Conservation (phyloP, 2,113 vertebrate species). For the Rhombomys opimus region DNA sequence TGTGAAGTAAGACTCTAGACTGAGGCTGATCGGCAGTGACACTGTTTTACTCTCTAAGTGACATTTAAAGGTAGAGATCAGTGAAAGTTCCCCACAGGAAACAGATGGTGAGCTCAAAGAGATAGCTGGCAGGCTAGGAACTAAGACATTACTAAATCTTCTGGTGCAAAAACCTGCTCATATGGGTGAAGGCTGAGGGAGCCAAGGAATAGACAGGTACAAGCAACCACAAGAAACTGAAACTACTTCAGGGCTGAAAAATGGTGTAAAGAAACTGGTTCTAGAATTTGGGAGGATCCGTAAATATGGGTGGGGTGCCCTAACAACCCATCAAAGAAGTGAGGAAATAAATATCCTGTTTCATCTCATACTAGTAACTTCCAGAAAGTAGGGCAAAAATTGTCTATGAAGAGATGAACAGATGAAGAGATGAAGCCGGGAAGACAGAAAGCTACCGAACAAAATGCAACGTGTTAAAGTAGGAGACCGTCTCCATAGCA, state of each 20-base stretch:
- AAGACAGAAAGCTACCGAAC: neutral
- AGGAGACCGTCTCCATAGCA: neutral
- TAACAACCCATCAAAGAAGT: neutral
- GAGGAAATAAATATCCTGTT: neutral
- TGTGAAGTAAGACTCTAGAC: neutral
- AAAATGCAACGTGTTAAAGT: neutral
- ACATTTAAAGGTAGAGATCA: neutral
- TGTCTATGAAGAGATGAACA: neutral
- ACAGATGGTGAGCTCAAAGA: neutral
- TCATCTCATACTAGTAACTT: neutral
- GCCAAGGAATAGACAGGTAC: neutral
- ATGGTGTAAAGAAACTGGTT: neutral
- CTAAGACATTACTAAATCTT: neutral
- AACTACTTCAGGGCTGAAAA: neutral
- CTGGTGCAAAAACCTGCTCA: neutral
- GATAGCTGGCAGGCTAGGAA: neutral
- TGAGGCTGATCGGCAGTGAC: neutral
- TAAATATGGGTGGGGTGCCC: neutral
- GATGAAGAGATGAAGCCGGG: neutral
- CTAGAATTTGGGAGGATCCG: neutral
- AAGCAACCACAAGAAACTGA: neutral
- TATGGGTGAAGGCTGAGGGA: neutral
- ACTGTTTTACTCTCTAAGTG: neutral
- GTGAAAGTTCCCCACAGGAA: neutral
- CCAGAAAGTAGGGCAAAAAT: neutral